Conservation (phyloP, 2,113 vertebrate species). For the Columba livia region DNA sequence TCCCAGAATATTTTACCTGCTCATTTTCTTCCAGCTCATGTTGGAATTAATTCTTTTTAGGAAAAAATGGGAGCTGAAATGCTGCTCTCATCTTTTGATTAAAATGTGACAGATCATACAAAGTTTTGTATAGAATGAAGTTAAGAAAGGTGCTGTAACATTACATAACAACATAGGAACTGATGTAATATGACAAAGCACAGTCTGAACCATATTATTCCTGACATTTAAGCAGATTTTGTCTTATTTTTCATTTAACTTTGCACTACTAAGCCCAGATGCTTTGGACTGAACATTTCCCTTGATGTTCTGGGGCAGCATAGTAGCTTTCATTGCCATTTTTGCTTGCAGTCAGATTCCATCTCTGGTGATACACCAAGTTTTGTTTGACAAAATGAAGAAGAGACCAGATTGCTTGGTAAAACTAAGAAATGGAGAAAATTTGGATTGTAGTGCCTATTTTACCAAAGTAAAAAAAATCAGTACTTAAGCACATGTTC, state of each 20-base stretch:
- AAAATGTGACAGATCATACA: not conserved
- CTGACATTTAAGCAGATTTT: not conserved
- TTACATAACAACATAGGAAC: not conserved
- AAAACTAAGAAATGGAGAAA: not conserved
- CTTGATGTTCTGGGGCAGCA: not conserved
- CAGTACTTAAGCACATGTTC: not conserved
- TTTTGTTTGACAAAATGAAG: constrained; percentile 20
- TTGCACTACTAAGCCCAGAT: not conserved
- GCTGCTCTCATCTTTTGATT: not conserved
- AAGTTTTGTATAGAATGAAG: not conserved
- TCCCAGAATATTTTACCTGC: not conserved
- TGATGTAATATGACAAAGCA: not conserved
- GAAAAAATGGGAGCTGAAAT: not conserved
- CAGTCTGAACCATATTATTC: not conserved
- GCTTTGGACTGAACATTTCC: not conserved
- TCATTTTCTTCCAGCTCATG: not conserved
- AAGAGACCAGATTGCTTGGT: not conserved
- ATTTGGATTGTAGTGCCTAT: not conserved
- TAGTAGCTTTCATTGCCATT: not conserved
- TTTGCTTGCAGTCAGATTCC: constrained; percentile 6
- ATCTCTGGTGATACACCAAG: not conserved
- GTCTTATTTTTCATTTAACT: not conserved
- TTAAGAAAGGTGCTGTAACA: not conserved
- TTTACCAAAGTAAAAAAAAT: not conserved
- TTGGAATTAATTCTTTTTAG: not conserved